Evolutionary conservation across 1,140 invertebrate genomes (phyloP), one percentile per base, ranked within the genome.

Genomic region (Drosophila yakuba): DNA sequence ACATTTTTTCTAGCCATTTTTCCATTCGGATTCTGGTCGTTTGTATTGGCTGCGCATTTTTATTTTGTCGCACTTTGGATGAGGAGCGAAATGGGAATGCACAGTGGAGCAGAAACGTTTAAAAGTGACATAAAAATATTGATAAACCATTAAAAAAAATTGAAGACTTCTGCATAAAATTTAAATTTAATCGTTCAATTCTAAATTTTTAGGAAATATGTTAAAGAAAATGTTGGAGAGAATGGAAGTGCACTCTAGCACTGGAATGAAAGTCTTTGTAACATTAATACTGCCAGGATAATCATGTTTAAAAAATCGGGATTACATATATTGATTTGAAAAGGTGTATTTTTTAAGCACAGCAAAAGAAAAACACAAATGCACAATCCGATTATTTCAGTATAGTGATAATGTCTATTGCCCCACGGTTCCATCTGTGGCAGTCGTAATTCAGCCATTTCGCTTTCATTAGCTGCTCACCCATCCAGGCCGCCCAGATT

Each of bases 371-470:
- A 5, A 41, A 15, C 4, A 14, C 4, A 38, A 38, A 7, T 6
- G 6, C 28, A 2, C 28, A 2, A 32, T 32, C 7, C 6, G 8
- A 32, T 7, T 8, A 3, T 23, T 47, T 43, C 3, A 3, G 6
- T n/a, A 17, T 4, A 15, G n/a, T 39, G 8, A 12, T 8, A 8
- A 32, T 32, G 3, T 4, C 6, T 10, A 0, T 52, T 7, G 20
- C 10, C 39, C 63, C 48, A 63, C 38, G 25, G 69, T 74, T 10
- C 41, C 12, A 41, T 60, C 35, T 64, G 62, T 71, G 69, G 59
- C 41, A 74, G 63, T 88, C 78, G 61, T 86, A 86, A 86, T 81
- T 86, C 82, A 86, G 83, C 83, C 80, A 86, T 86, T 85, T 78
- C 71, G 83, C 82, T 86, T 86, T 86, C 83, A 86, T 86, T 86